Conservation (phyloP, 2,888 invertebrate species). For the Zhuqinia jingwanae region DNA sequence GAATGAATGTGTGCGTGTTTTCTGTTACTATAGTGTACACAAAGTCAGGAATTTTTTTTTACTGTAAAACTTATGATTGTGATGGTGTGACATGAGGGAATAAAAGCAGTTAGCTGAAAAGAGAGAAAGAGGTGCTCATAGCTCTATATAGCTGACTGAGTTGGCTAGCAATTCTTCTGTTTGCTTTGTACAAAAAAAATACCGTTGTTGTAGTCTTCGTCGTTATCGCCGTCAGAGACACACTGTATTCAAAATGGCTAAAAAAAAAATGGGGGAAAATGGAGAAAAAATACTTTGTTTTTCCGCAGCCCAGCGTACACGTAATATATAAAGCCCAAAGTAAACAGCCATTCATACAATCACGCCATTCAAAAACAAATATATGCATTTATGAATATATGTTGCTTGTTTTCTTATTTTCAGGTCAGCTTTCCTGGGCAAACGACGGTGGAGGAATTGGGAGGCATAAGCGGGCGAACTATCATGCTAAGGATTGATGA, state of each 20-base stretch:
- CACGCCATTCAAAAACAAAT: conserved; percentile 35
- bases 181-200: conserved; percentile 30
- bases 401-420: conserved; percentile 42
- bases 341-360: conserved; percentile 24
- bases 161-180: conserved; percentile 5
- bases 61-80: conserved; percentile 49
- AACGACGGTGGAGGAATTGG: conserved; percentile 62
- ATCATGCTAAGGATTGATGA: conserved; percentile 78
- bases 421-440: conserved; percentile 65
- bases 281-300: background rate
- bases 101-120: conserved; percentile 41
- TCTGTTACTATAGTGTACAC: too few species aligned
- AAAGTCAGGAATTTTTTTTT: background rate
- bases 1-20: conserved; percentile 26
- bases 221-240: background rate
- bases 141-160: background rate
- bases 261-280: background rate
- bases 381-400: too few species aligned
- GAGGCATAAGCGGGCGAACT: conserved; percentile 69
- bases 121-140: too few species aligned
- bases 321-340: background rate
- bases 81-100: conserved; percentile 66
- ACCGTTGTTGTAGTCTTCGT: background rate
- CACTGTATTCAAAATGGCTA: background rate
- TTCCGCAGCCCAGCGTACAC: background rate